Evolutionary conservation across 30 jellyfish, hydroid and myxozoan genomes (phyloP), one percentile per base, ranked within the genome.

Genomic region (Nemopilema nomurai): DNA sequence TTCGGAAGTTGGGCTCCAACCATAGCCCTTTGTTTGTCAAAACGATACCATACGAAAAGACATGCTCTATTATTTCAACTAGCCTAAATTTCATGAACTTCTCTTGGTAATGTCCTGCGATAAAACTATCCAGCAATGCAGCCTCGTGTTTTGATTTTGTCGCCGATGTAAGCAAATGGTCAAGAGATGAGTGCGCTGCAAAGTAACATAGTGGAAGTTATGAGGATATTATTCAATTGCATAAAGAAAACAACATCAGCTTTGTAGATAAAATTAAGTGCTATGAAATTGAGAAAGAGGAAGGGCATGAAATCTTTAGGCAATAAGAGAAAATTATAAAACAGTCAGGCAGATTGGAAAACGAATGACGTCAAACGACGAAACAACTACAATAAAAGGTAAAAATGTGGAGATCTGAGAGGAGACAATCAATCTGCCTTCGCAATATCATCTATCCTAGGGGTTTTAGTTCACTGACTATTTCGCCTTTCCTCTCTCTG

Each of bases 81-180:
- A 87, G 49, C 41, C 96, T 33, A 24, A 67, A 71, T 0, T 30
- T 41, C 1, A 67, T 30, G 65, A 87, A 67, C 28, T 57, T 77
- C 26, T 78, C 87, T 87, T 87, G 96, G 67, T 77, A 79, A 80
- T 69, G 66, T 0, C 96, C 96, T n/a, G 89, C 96, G 8, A 87
- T 87, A 63, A 66, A 87, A 71, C 90, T 76, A 33, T 87, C 96
- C 65, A 87, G 69, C 33, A 87, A 62, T 19, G 89, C 86, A 13
- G 90, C 96, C 18, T 79, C 86, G 49, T n/a, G 65, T 31, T 21
- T 21, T 0, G 77, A 50, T 20, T 31, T 32, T 33, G 71, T 28
- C 1, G 85, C 85, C 28, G 20, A 30, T 13, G 49, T 51, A 18
- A 84, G 76, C 82, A 84, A 41, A 28, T 76, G 78, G 18, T 84